phyloP scores from a whole-genome alignment of 2,113 vertebrate genomes.

The Ptychochromis oligacanthus region DNA sequence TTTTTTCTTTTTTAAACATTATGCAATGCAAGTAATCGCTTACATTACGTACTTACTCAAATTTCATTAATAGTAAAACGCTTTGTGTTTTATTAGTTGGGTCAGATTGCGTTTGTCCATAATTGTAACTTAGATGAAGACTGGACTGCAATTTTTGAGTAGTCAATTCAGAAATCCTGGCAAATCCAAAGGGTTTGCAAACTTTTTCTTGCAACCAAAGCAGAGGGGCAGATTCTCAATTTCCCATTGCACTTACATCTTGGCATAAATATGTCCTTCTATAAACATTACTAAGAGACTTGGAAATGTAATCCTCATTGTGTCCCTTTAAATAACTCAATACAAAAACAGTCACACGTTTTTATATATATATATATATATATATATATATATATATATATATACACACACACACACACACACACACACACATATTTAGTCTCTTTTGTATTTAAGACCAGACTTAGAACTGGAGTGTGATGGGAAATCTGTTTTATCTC shows the following conservation, averaged over 20 bases:
- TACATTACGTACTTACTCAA: too few species aligned
- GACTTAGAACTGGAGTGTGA: constrained; percentile 42
- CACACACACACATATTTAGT: neutral
- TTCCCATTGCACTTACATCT: neutral
- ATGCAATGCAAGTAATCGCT: too few species aligned
- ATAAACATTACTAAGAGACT: constrained; percentile 16
- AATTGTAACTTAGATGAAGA: neutral
- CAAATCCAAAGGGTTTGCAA: neutral
- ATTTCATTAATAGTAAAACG: too few species aligned
- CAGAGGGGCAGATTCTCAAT: neutral
- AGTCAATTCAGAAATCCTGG: neutral
- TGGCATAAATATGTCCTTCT: neutral
- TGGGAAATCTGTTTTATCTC: constrained; percentile 68
- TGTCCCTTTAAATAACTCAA: constrained; percentile 10
- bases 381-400: neutral
- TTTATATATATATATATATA: too few species aligned
- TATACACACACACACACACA: too few species aligned
- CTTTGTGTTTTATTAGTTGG: neutral
- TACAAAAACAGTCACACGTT: neutral
- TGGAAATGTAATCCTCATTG: neutral
- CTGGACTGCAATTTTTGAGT: neutral
- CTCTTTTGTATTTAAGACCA: constrained; percentile 5
- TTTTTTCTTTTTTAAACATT: neutral
- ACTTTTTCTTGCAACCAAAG: neutral
- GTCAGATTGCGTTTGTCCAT: neutral